Conservation (phyloP, 64 coral and sea anemone genomes). For the Pachyseris speciosa region DNA sequence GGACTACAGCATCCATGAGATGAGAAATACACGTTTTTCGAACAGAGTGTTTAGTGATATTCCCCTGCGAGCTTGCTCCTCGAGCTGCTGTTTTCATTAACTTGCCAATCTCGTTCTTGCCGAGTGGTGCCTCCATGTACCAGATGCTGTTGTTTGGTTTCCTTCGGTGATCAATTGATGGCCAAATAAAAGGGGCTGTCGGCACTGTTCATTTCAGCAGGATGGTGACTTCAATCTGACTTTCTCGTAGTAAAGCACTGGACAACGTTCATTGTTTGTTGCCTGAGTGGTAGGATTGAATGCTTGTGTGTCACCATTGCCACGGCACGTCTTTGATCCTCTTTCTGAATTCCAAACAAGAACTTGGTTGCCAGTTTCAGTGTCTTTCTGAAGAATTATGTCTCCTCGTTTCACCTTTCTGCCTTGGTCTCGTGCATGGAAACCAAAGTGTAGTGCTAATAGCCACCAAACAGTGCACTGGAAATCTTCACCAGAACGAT, state of each 20-base stretch:
- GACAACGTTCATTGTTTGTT: slow-evolving; percentile 28
- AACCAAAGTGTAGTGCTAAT: not conserved
- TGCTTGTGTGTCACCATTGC: not conserved
- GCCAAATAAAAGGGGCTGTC: slow-evolving; percentile 33
- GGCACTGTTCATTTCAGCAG: not conserved
- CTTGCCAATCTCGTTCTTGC: not conserved
- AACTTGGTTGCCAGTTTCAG: not conserved
- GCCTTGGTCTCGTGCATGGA: not conserved
- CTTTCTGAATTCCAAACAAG: not conserved
- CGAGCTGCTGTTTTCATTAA: not conserved
- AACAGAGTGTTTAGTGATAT: slow-evolving; percentile 24
- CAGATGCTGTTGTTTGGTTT: not conserved
- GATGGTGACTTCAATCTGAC: not conserved
- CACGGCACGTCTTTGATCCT: slow-evolving; percentile 16
- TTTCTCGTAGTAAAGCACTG: not conserved
- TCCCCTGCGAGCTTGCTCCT: not conserved
- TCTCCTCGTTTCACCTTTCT: not conserved
- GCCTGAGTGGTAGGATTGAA: slow-evolving; percentile 23
- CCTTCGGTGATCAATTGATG: slow-evolving; percentile 1
- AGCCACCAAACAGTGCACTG: slow-evolving; percentile 35
- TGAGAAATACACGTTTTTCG: slow-evolving; percentile 13
- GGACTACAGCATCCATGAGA: not conserved
- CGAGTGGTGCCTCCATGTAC: slow-evolving; percentile 31
- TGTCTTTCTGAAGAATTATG: not conserved
- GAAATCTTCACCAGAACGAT: not conserved